A percentile compares a stretch with the other conserved stretches of the same genome.
phyloP scores from a whole-genome alignment of 30 jellyfish, hydroid and myxozoan genomes.

The Phacellophora camtschatica region DNA sequence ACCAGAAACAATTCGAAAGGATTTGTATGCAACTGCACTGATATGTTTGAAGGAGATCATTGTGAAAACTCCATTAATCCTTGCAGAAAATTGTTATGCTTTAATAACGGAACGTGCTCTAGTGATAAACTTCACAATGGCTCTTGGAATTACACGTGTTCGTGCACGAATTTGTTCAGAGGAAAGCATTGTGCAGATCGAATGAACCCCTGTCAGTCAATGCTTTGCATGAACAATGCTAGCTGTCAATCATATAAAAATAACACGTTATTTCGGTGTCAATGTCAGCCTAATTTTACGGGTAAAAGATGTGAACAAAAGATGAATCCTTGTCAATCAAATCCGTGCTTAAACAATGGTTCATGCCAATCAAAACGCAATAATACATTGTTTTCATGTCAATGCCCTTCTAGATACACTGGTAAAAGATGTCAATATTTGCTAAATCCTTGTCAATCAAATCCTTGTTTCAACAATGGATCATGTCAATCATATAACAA shows the following conservation, averaged over 20 bases:
- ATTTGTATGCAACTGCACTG: constrained; percentile 8
- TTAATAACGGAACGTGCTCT: constrained; percentile 51
- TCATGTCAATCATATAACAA: constrained; percentile 2
- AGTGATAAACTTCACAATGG: neutral
- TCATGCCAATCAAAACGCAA: constrained; percentile 25
- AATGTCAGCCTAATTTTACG: neutral
- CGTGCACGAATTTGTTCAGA: constrained; percentile 11
- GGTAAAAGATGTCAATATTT: neutral
- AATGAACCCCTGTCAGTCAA: neutral
- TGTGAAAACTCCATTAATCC: constrained; percentile 30
- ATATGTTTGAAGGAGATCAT: constrained; percentile 7
- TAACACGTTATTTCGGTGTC: neutral
- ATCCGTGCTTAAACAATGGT: constrained; percentile 57
- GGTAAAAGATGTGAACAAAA: constrained; percentile 18
- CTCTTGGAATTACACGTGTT: constrained; percentile 39
- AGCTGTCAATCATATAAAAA: neutral
- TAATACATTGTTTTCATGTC: neutral
- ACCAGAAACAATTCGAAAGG: neutral
- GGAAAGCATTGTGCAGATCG: constrained; percentile 27
- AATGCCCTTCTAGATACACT: neutral
- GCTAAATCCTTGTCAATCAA: constrained; percentile 5
- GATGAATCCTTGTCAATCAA: constrained; percentile 16
- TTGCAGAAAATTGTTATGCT: constrained; percentile 9
- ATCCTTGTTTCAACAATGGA: constrained; percentile 25
- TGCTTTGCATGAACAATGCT: constrained; percentile 37